Base-by-base conservation (phyloP, 2,888 invertebrate genomes). In the Gortyna flavago region DNA sequence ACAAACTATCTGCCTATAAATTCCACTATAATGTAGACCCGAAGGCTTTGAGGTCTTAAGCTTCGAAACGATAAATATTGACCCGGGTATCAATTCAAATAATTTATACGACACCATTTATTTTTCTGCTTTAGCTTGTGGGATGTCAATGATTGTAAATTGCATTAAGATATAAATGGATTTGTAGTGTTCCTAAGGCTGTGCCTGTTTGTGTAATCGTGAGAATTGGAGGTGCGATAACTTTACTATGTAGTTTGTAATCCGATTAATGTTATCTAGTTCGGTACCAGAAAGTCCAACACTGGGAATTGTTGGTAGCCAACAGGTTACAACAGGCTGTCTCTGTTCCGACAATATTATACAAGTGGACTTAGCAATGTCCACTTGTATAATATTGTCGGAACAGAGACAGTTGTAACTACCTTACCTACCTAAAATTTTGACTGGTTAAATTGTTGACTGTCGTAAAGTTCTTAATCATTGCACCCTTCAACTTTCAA, bases 161-260 rank as follows among this genome's bases (percentile, higher is more conserved):
- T 89, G 88, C 86, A 89, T 91, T 92, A 91, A 83, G 88, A 89
- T 91, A 89, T 89, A 91, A 91, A 91, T 87, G 90, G 90, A 91
- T 92, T 92, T 89, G 87, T 82, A 82, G 75, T 83, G 79, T 84
- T 85, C 68, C 75, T 85, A 88, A 88, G 88, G 89, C 82, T 84
- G 81, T 76, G 82, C 78, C 72, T 65, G 79, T 85, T 85, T 85
- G 83, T 81, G 87, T 82, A 84, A 85, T 88, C 88, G 84, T 89
- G 89, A 85, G 89, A 88, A 86, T 89, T 86, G 77, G 77, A 75
- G 38, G 80, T 76, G 75, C 69, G 81, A 81, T 86, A 83, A 84
- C 82, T 85, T 86, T 82, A 84, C 82, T 85, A 84, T 85, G 82
- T 82, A 86, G 82, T 88, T 81, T 83, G 79, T 89, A 89, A 90